Conservation (phyloP, 2,113 vertebrate species). For the Ictalurus furcatus region DNA sequence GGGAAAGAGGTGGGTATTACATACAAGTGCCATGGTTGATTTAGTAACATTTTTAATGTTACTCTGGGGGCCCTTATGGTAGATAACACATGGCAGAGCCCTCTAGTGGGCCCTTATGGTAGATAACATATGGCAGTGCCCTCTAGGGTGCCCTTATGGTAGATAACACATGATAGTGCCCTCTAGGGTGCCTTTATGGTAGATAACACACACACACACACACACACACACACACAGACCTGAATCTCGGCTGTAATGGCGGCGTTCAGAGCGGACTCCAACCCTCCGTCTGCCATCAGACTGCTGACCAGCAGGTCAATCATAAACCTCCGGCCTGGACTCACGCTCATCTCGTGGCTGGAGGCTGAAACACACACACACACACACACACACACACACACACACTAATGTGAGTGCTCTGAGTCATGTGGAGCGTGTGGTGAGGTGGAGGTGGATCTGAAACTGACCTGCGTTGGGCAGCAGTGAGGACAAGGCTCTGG, state of each 20-base stretch:
- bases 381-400: conserved; percentile 22
- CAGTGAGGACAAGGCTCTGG: conserved; percentile 89
- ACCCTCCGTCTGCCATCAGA: conserved; percentile 94
- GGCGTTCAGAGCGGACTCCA: conserved; percentile 92
- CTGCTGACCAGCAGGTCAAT: conserved; percentile 96
- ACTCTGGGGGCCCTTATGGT: no score
- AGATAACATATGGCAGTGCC: no score
- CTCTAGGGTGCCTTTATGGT: no score
- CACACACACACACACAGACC: conserved; percentile 67
- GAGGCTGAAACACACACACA: conserved; percentile 75
- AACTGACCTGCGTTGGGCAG: conserved; percentile 87
- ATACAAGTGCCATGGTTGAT: no score
- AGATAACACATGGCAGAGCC: no score
- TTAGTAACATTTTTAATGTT: no score
- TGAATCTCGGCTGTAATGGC: conserved; percentile 97
- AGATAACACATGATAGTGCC: no score
- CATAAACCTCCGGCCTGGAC: conserved; percentile 94
- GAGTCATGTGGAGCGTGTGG: neutral
- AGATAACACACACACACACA: no score
- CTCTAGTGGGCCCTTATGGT: no score
- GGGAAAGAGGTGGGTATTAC: no score
- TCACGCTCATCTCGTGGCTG: conserved; percentile 91
- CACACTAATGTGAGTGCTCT: neutral
- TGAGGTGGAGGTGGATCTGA: neutral
- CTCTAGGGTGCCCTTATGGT: no score